phyloP scores from a whole-genome alignment of 1,140 invertebrate species.

The Cryptotermes secundus region DNA sequence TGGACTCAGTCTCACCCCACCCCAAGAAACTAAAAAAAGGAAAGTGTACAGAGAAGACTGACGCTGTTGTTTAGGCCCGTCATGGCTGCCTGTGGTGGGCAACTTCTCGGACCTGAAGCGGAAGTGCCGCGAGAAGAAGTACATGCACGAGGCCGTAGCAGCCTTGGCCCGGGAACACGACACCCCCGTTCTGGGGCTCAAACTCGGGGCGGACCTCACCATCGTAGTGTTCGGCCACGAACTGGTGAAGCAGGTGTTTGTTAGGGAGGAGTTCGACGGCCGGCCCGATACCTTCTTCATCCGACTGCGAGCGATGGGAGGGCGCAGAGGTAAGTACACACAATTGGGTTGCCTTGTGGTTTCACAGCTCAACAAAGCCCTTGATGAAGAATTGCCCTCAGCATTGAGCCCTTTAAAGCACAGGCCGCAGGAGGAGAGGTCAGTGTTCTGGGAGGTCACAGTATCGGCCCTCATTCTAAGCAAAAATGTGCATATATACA shows the following conservation, averaged over 20 bases:
- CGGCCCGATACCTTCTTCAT: conserved; percentile 73
- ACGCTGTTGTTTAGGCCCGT: conserved; percentile 58
- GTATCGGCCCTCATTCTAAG: too few relatives aligned
- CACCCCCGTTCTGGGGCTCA: conserved; percentile 64
- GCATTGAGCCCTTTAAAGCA: too few relatives aligned
- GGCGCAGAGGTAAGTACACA: conserved; percentile 53
- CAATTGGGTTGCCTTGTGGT: too few relatives aligned
- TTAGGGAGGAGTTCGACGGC: conserved; percentile 65
- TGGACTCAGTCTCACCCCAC: too few relatives aligned
- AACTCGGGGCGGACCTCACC: conserved; percentile 60
- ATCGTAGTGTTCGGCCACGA: conserved; percentile 62
- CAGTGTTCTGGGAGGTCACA: too few relatives aligned
- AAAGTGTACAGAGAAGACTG: too few relatives aligned
- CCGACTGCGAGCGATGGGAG: conserved; percentile 66
- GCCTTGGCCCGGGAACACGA: conserved; percentile 60
- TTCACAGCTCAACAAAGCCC: too few relatives aligned
- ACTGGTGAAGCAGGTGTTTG: conserved; percentile 59
- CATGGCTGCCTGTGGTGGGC: conserved; percentile 65
- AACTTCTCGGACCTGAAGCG: conserved; percentile 57
- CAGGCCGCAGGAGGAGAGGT: too few relatives aligned
- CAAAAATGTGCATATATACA: too few relatives aligned
- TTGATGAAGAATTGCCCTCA: too few relatives aligned
- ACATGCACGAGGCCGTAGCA: conserved; percentile 59
- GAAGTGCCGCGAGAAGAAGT: conserved; percentile 54
- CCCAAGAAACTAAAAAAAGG: too few relatives aligned